Evolutionary conservation across 2,888 invertebrate genomes (phyloP).

Genomic region (Minunthozetes semirufus): DNA sequence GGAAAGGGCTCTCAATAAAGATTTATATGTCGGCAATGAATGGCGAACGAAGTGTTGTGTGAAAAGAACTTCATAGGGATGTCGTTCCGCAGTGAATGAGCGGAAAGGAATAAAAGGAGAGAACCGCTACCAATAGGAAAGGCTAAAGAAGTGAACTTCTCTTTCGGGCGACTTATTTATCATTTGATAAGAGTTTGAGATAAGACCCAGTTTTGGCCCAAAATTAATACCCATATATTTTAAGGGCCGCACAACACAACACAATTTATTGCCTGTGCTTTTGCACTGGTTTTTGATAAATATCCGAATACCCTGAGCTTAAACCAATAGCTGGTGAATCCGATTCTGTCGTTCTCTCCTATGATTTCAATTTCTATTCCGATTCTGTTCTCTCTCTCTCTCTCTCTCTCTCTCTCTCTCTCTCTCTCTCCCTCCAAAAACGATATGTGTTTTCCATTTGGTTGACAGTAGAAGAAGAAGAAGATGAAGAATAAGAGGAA

Average conservation of each 20-base stretch:
- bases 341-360: not conserved
- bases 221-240: not conserved
- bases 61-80: too few species aligned
- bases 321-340: not conserved
- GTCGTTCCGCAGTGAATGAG: too few species aligned
- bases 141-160: too few species aligned
- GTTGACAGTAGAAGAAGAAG: not conserved
- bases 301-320: not conserved
- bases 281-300: not conserved
- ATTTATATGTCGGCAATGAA: slow-evolving; percentile 4
- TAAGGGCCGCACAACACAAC: not conserved
- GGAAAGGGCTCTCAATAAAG: not conserved
- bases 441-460: not conserved
- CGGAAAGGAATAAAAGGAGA: too few species aligned
- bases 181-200: too few species aligned
- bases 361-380: not conserved
- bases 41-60: not conserved
- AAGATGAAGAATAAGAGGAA: too few species aligned
- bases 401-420: not conserved
- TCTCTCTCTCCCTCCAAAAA: not conserved
- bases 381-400: not conserved
- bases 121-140: too few species aligned
- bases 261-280: not conserved
- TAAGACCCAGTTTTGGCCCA: too few species aligned
- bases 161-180: too few species aligned